Conservation (phyloP, 2,797 vertebrate species). For the Eupleurogrammus muticus region DNA sequence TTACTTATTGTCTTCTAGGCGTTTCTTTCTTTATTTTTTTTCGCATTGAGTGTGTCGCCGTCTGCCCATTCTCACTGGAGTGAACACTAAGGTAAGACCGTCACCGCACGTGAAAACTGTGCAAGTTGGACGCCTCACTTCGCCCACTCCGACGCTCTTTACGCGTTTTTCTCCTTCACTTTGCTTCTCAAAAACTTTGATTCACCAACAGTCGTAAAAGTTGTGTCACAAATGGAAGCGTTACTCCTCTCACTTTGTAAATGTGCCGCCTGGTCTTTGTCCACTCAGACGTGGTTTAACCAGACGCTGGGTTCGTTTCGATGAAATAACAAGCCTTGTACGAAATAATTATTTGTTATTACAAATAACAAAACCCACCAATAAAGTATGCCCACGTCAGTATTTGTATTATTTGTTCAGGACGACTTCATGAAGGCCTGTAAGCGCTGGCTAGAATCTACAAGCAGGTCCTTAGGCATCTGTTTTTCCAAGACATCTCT, state of each 20-base stretch:
- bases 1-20: constrained; percentile 37
- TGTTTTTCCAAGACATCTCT: constrained; percentile 19
- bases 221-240: constrained; percentile 38
- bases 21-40: constrained; percentile 6
- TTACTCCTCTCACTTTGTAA: constrained; percentile 57
- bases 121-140: constrained; percentile 60
- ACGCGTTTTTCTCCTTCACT: not conserved
- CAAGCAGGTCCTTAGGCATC: constrained; percentile 39
- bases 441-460: constrained; percentile 22
- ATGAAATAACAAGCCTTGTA: not conserved
- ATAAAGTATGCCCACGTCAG: not conserved
- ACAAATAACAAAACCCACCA: not conserved
- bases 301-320: not conserved
- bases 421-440: constrained; percentile 61
- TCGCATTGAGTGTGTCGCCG: constrained; percentile 54
- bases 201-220: constrained; percentile 37
- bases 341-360: rapidly evolving
- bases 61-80: constrained; percentile 73
- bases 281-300: constrained; percentile 56
- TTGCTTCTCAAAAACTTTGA: not conserved
- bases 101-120: constrained; percentile 41
- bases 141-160: not conserved
- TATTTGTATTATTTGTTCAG: not conserved
- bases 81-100: constrained; percentile 83
- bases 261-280: constrained; percentile 75